Base-by-base conservation (phyloP, 2,113 vertebrate genomes). In the Brienomyrus brachyistius region DNA sequence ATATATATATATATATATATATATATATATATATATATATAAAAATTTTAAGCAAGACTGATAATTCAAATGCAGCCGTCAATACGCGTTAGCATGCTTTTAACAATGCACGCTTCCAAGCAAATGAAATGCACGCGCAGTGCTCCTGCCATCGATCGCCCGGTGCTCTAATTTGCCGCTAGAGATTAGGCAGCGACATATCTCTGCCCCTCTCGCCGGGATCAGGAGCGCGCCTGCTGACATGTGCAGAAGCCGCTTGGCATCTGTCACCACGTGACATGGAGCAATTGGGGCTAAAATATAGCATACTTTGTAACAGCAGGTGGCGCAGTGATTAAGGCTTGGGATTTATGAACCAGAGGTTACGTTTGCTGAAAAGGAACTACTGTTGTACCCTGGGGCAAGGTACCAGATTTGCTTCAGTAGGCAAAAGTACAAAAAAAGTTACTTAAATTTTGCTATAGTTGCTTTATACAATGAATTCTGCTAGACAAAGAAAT, bases 61-160 rank as follows among this genome's bases (percentile, higher is more conserved):
- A 97, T 96, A 96, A 97, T 96, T 97, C 97, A 96, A 96, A 96
- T 96, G 91, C 94, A 94, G 94, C 96, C 94, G 94, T 97, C 96
- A 92, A 96, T 97, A 96, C 93, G 94, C 92, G 93, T 97, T 98
- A 97, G 95, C 96, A 96, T 97, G 95, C 93, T 93, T 96, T 96
- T 96, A 96, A 96, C 95, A 56, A 92, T 92, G 90, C 91, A 93
- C 92, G 92, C 93, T 94, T 95, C 92, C 94, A 91, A 92, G 95
- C 95, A 96, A 97, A 97, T 97, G 95, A 95, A 98, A 97, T 95
- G 91, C 91, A 92, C 93, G 93, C 92, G 96, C 93, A 92, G 93
- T 90, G 92, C 91, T 90, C 62, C 91, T 92, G 74, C 90, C 97
- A 97, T 97, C 94, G 96, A 97, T 98, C 94, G 92, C 88, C 90